Conservation (phyloP, 2,888 invertebrate genomes). For the Theretra japonica region DNA sequence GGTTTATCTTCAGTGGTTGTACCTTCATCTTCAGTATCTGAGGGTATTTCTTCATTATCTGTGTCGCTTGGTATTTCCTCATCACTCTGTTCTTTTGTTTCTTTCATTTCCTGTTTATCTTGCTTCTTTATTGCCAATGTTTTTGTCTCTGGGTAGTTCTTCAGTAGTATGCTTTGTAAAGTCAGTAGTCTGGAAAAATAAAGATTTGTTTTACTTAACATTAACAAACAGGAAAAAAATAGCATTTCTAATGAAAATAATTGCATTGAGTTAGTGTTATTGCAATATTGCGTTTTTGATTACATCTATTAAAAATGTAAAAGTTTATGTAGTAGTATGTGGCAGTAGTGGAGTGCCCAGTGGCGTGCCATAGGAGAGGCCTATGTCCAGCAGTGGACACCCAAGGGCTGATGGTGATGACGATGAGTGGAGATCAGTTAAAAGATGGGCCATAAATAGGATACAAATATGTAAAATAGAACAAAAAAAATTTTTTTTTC, state of each 20-base stretch:
- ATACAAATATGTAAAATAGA: too few species aligned
- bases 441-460: too few species aligned
- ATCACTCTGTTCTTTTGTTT: slow-evolving; percentile 66
- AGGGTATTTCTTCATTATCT: slow-evolving; percentile 87
- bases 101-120: slow-evolving; percentile 45
- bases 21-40: slow-evolving; percentile 86
- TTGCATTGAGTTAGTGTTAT: too few species aligned
- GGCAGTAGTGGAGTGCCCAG: too few species aligned
- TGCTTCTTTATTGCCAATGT: slow-evolving; percentile 66
- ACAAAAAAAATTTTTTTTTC: background rate
- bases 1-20: slow-evolving; percentile 81
- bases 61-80: slow-evolving; percentile 81
- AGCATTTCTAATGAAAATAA: too few species aligned
- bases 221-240: background rate
- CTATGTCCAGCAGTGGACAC: too few species aligned
- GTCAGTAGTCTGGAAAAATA: slow-evolving; percentile 68
- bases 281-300: too few species aligned
- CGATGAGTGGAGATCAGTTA: too few species aligned
- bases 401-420: too few species aligned
- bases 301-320: background rate
- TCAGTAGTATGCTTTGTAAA: slow-evolving; percentile 79
- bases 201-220: slow-evolving; percentile 11
- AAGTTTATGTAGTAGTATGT: too few species aligned
- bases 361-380: too few species aligned
- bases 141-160: slow-evolving; percentile 89